phyloP scores from a whole-genome alignment of 2,888 invertebrate species.

The Heliconius ismenius region DNA sequence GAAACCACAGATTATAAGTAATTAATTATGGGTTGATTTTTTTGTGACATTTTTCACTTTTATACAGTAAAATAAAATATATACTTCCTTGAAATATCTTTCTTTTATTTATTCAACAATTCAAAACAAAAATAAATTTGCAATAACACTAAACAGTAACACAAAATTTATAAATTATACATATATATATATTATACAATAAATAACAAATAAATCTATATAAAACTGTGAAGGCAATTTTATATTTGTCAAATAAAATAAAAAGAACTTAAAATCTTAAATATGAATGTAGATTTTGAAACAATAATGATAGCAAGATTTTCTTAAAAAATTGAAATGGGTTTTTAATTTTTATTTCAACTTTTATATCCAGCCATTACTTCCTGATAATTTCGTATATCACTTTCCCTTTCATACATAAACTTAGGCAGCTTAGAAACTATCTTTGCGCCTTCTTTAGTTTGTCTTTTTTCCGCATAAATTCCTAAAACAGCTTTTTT shows the following conservation, averaged over 20 bases:
- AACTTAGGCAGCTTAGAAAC: slow-evolving; percentile 69
- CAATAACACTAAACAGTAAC: neutral
- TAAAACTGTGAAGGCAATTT: neutral
- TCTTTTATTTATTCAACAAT: slow-evolving; percentile 5
- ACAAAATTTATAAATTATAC: slow-evolving; percentile 4
- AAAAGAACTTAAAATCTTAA: neutral
- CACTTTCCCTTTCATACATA: slow-evolving; percentile 54
- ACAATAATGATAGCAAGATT: neutral
- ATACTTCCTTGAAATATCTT: neutral
- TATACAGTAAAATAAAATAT: slow-evolving; percentile 5
- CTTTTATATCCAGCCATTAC: slow-evolving; percentile 32
- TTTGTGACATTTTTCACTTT: neutral
- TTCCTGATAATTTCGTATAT: slow-evolving; percentile 40
- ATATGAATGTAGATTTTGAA: neutral
- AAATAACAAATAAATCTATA: neutral
- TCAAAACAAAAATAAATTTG: neutral
- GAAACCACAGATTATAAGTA: slow-evolving; percentile 6
- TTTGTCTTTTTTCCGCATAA: slow-evolving; percentile 59
- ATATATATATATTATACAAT: neutral
- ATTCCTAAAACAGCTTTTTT: slow-evolving; percentile 73
- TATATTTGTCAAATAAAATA: neutral
- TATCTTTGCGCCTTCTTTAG: slow-evolving; percentile 52
- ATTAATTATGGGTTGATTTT: neutral
- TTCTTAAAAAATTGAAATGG: neutral
- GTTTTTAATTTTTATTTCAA: slow-evolving; percentile 3